Evolutionary conservation across 30 jellyfish, hydroid and myxozoan genomes (phyloP), one percentile per base, ranked within the genome.

Genomic region (Chrysaora quinquecirrha): DNA sequence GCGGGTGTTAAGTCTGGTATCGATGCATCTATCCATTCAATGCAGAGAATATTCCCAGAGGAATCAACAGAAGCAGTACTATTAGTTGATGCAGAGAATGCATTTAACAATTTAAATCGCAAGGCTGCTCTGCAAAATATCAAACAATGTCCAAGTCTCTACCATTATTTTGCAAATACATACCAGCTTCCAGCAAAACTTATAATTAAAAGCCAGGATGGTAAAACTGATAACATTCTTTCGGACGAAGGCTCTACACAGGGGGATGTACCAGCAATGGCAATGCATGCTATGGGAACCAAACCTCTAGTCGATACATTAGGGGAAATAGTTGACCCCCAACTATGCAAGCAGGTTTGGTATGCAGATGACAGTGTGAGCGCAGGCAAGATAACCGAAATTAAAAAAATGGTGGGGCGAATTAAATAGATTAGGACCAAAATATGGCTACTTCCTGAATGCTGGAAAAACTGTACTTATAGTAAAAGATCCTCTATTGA

Each of bases 1-100:
- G 54, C 54, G 54, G 54, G 54, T 14, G 14, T 38, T 38, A 38
- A 38, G 54, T 38, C 71, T 10, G 71, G 71, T 56, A n/a, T 25
- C 71, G 71, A 56, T n/a, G 71, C 71, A 56, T 10, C 71, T 56
- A 56, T 56, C 71, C 71, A 56, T 25, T 21, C 71, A 21, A 56
- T 56, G 71, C 32, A 10, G 29, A n/a, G 32, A 7, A 25, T 47
- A 10, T 47, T 47, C 19, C 18, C 12, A 47, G 62, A 56, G 32
- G 21, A 56, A 25, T 25, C 29, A 56, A 56, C 71, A 25, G 71
- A 56, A 25, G 71, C 32, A 25, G 29, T 56, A 25, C 71, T 56
- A n/a, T 56, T 56, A 25, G 32, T 56, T n/a, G 71, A 56, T 56
- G 71, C 71, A 56, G 29, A 21, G 32, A 56, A 56, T 56, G 71